Evolutionary conservation across 2,888 invertebrate genomes (phyloP).

Genomic region (Apamea crenata): DNA sequence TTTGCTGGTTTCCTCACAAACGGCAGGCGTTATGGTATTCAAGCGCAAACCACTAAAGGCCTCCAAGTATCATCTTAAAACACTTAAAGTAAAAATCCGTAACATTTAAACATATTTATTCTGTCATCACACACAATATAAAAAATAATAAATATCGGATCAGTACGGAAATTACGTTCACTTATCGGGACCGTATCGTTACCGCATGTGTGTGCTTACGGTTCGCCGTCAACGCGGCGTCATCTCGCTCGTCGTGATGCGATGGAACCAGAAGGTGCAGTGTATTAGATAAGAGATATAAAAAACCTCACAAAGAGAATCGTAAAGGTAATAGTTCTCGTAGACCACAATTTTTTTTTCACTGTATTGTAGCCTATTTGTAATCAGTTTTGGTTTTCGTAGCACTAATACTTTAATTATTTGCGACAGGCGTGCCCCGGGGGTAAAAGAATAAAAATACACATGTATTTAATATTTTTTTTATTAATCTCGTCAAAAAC

Average conservation of each 20-base stretch:
- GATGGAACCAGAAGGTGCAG: constrained; percentile 31
- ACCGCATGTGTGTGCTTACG: constrained; percentile 59
- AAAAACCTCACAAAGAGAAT: neutral
- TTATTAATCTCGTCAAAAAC: too few relatives aligned
- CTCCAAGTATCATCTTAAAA: neutral
- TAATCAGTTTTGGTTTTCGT: too few relatives aligned
- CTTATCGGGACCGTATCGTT: constrained; percentile 65
- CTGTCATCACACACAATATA: constrained; percentile 44
- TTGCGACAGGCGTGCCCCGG: too few relatives aligned
- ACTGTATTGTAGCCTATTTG: too few relatives aligned
- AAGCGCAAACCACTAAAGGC: neutral
- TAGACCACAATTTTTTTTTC: too few relatives aligned
- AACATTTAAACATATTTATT: constrained; percentile 37
- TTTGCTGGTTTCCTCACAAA: neutral
- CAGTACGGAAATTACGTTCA: constrained; percentile 64
- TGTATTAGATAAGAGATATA: neutral
- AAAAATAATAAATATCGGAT: constrained; percentile 63
- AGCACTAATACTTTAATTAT: too few relatives aligned
- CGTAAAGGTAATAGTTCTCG: neutral
- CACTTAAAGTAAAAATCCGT: constrained; percentile 13
- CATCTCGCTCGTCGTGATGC: constrained; percentile 20
- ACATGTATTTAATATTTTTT: too few relatives aligned
- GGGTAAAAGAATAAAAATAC: too few relatives aligned
- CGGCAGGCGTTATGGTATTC: neutral
- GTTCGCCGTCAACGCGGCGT: constrained; percentile 58